Evolutionary conservation across 1,140 invertebrate species (phyloP), one percentile per base, ranked within the genome.

Genomic region (Chymomyza costata): DNA sequence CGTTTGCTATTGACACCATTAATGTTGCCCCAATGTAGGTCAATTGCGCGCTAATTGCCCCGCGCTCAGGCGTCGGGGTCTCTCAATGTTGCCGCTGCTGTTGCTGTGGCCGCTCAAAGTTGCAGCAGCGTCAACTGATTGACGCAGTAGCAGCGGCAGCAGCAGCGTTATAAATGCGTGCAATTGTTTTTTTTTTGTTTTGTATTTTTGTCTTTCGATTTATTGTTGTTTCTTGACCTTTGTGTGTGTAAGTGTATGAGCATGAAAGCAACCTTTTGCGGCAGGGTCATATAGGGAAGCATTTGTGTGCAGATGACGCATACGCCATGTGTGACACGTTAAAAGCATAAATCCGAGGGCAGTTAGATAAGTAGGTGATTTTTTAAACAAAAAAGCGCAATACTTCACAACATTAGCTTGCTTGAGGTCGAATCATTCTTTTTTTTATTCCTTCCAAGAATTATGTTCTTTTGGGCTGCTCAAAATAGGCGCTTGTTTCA

Each of bases 1-100:
- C 73, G 73, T 80, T 80, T 80, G 81, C 73, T 80, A 80, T 80
- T 80, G 73, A 80, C 73, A 80, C 73, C 73, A 80, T 80, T 80
- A 80, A 80, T 73, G 73, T 65, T 80, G 73, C 73, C 74, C 68
- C 73, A 80, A 80, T 80, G 74, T 80, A 81, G 73, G 73, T 80
- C 73, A 80, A 80, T 80, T 80, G 73, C 73, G 73, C 73, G 73
- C 73, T 80, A 80, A 80, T 80, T 80, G 73, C 74, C 73, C 74
- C 74, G 73, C 74, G 81, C 73, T 80, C 63, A 11, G 5, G 73
- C 63, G 5, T 34, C 31, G 47, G 62, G 32, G 43, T 38, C 55
- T 5, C 31, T 11, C n/a, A 11, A 6, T 34, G 3, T 6, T 34
- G 13, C 31, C 25, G 25, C 25, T 6, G 5, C 14, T 41, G 10